Conservation (phyloP, 2,888 invertebrate species). For the Nycteola revayana region DNA sequence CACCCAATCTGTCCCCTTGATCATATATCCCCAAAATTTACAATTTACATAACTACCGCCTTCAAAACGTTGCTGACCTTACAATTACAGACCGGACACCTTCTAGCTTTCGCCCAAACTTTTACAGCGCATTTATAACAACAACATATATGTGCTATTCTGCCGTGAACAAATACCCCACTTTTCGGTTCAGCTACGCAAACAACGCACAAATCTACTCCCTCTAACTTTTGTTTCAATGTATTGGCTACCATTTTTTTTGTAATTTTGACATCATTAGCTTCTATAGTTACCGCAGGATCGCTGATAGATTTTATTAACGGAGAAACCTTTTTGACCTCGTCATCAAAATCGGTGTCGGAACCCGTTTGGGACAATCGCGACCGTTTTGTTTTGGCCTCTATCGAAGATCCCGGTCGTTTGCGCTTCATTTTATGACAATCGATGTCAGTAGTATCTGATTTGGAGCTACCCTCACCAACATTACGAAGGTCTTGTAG, state of each 20-base stretch:
- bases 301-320: conserved; percentile 69
- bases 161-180: conserved; percentile 86
- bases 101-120: conserved; percentile 83
- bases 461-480: conserved; percentile 22
- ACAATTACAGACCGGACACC: conserved; percentile 87
- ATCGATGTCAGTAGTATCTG: not conserved
- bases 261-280: conserved; percentile 31
- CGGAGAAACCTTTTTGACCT: conserved; percentile 40
- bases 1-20: too few relatives aligned
- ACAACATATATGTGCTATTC: conserved; percentile 85
- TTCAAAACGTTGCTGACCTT: conserved; percentile 85
- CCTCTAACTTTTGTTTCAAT: conserved; percentile 47
- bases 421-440: conserved; percentile 22
- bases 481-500: conserved; percentile 6
- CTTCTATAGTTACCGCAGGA: conserved; percentile 57
- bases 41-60: conserved; percentile 74
- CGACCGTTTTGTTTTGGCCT: conserved; percentile 47
- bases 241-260: conserved; percentile 46
- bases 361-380: conserved; percentile 34
- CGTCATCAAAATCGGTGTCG: conserved; percentile 35
- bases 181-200: conserved; percentile 84
- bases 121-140: conserved; percentile 87
- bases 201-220: conserved; percentile 79
- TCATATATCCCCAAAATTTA: not conserved
- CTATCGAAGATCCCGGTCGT: conserved; percentile 51